Base-by-base conservation (phyloP, 2,797 vertebrate genomes). In the Sebastes taczanowskii region DNA sequence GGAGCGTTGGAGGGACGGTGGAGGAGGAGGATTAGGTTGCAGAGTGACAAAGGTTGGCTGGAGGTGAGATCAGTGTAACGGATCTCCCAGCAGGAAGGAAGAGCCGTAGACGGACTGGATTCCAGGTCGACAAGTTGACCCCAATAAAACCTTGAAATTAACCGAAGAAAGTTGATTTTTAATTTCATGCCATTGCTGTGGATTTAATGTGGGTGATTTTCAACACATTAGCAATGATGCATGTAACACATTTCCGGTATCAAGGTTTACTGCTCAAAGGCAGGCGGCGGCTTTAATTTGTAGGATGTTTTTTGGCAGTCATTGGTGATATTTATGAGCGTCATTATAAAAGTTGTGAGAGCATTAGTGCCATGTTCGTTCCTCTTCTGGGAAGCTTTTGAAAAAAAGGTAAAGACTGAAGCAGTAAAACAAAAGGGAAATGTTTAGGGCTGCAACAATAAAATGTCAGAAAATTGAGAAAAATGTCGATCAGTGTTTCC, bases 61-160 rank as follows among this genome's bases (percentile, higher is more conserved):
- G 91, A 92, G 91, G 89, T 92, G 87, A 91, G 80, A 77, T 81
- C 76, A 35, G 72, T 86, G 92, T 86, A 92, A 92, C 66, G 1
- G 89, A 92, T 91, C 90, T 86, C 35, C 79, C 71, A 27, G 82
- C 82, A 91, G 92, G 84, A 90, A 87, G 88, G 86, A 82, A 83
- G 74, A 68, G 35, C 73, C 7, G 34, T 18, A 77, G 84, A 79
- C 80, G 1, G 53, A 63, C 77, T 18, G 62, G 81, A 78, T 84
- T 77, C 83, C 83, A 34, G n/a, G 27, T 16, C 7, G 18, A 76
- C 64, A 27, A 65, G 35, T 38, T 75, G 77, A 79, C 71, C 84
- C 30, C 1, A 5, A 49, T 22, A 49, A 53, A 77, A 67, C 18
- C 46, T 49, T 8, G 52, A 66, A 53, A 67, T 82, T 49, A 42